Base-by-base conservation (phyloP, 2,888 invertebrate genomes). In the Schrankia costaestrigalis region DNA sequence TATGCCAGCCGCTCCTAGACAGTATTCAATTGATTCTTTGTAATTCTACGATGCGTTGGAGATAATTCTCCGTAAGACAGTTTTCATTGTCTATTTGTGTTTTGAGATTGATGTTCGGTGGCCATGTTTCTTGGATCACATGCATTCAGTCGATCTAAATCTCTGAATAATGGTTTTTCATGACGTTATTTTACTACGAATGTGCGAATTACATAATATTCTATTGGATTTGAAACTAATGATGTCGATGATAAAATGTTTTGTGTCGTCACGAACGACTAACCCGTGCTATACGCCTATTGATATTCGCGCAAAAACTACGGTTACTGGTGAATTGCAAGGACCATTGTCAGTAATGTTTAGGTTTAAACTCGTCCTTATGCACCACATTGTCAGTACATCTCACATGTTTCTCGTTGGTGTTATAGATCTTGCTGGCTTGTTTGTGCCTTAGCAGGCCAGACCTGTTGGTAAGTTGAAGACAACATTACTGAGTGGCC, bases 391-490 rank as follows among this genome's bases (percentile, higher is more conserved):
- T 78, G 74, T 74, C 75, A 76, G 73, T 77, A 70, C 62, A 55
- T 71, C 80, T 85, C 67, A 83, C 65, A 72, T 78, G 66, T 78
- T 81, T 85, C 75, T 84, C 74, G 79, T 89, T 90, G 86, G 84
- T 89, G 90, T 91, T 91, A 88, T 91, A 91, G 91, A 91, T 91
- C 87, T 91, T 91, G 90, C 90, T 91, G 91, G 91, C 91, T 91
- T 91, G 91, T 90, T 90, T 91, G 91, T 91, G 91, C 91, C 91
- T 91, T 90, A 89, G 88, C 86, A 91, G 91, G 91, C 91, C 91
- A 91, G 91, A 91, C 89, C 90, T 91, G 87, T 90, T 91, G 91
- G 91, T 91, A 91, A 91, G 91, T 91, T 70, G 77, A 84, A 81
- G 78, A 81, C 57, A 64, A 67, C 62, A 57, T 68, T 71, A 73